Conservation (phyloP, 2,113 vertebrate species). For the Ammodytes dubius region DNA sequence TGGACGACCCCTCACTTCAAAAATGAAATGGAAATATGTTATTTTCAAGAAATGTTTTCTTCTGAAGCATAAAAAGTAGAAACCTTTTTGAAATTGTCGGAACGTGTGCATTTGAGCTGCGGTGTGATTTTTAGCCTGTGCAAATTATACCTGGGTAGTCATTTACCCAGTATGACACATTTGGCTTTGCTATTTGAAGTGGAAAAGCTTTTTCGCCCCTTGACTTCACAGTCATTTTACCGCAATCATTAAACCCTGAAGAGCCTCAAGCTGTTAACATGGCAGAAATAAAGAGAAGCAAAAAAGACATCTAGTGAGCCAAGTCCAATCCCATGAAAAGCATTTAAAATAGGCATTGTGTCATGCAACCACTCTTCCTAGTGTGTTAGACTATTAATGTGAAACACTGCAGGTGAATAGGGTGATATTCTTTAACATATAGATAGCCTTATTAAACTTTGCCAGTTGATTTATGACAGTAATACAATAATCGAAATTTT, state of each 20-base stretch:
- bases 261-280: conserved; percentile 70
- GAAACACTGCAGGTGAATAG: no score
- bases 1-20: conserved; percentile 4
- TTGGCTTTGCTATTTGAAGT: conserved; percentile 35
- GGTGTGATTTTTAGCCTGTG: background rate
- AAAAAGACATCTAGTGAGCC: conserved; percentile 34
- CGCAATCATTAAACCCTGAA: conserved; percentile 65
- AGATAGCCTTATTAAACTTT: no score
- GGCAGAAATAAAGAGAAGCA: conserved; percentile 47
- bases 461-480: no score
- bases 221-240: conserved; percentile 70
- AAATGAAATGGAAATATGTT: conserved; percentile 41
- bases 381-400: conserved; percentile 42
- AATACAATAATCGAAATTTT: no score
- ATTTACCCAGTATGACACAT: conserved; percentile 40
- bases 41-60: background rate
- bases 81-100: background rate
- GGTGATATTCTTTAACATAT: no score
- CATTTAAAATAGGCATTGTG: conserved; percentile 19
- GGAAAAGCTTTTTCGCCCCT: conserved; percentile 51
- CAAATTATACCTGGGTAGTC: conserved; percentile 24
- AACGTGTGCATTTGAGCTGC: background rate
- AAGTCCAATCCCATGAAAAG: conserved; percentile 26
- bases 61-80: background rate
- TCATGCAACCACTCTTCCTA: conserved; percentile 52